Conservation (phyloP, 2,888 invertebrate genomes). For the Drosophila planitibia region DNA sequence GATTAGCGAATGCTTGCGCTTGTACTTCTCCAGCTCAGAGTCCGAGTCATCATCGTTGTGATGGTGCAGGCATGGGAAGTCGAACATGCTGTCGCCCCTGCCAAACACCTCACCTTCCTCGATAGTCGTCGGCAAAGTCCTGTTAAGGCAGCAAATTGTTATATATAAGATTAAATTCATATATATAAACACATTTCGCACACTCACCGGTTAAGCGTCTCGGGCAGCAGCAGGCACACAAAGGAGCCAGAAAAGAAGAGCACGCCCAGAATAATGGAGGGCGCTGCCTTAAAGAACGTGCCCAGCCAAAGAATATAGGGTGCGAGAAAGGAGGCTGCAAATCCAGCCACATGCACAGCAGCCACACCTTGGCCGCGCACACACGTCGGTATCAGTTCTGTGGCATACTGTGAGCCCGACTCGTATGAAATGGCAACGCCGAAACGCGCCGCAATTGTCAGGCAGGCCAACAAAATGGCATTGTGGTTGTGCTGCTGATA, state of each 20-base stretch:
- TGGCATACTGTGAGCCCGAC: constrained; percentile 88
- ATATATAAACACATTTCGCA: not conserved
- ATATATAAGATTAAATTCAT: not conserved
- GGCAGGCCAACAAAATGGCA: constrained; percentile 85
- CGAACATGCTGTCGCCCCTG: constrained; percentile 86
- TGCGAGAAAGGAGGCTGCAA: constrained; percentile 87
- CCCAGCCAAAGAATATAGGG: constrained; percentile 87
- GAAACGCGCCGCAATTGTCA: constrained; percentile 87
- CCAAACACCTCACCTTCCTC: constrained; percentile 88
- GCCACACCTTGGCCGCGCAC: constrained; percentile 88
- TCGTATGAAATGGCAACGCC: constrained; percentile 88
- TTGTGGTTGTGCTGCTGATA: constrained; percentile 85
- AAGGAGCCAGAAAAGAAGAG: constrained; percentile 86
- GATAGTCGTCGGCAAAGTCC: constrained; percentile 87
- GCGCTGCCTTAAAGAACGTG: constrained; percentile 86
- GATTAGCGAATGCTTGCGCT: constrained; percentile 81
- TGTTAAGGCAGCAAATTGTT: constrained; percentile 25
- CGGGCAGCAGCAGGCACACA: constrained; percentile 87
- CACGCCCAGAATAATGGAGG: constrained; percentile 87
- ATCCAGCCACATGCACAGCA: constrained; percentile 88
- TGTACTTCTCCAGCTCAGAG: constrained; percentile 80
- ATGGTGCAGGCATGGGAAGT: constrained; percentile 85
- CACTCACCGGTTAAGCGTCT: constrained; percentile 86
- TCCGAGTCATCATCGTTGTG: constrained; percentile 74
- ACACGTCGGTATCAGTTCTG: constrained; percentile 88